Evolutionary conservation across 35 echinoderm and acorn worm genomes (phyloP).

Genomic region (Hemicentrotus pulcherrimus): DNA sequence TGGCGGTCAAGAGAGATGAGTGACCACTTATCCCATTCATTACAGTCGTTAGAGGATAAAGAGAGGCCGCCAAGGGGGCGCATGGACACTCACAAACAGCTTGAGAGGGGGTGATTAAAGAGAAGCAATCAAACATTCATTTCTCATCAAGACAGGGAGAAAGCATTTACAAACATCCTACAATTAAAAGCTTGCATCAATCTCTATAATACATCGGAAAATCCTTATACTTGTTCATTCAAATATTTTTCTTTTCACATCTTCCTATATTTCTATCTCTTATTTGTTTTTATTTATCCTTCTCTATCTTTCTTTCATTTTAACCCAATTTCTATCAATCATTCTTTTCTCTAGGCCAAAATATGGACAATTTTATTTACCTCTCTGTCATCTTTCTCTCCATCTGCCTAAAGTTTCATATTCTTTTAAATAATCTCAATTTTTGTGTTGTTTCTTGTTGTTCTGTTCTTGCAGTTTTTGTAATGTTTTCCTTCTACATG

Average conservation of each 20-base stretch:
- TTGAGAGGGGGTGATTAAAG: background rate
- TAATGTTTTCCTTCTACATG: background rate
- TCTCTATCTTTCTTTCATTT: background rate
- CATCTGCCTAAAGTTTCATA: background rate
- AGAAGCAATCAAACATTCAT: background rate
- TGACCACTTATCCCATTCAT: constrained; percentile 11
- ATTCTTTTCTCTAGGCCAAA: background rate
- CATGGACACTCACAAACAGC: background rate
- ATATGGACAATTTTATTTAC: background rate
- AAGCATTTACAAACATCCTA: background rate
- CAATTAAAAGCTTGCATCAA: background rate
- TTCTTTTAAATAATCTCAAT: background rate
- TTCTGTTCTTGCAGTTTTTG: background rate
- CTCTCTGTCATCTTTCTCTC: background rate
- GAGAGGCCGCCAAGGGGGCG: background rate
- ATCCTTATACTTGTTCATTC: background rate
- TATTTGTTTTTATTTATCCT: background rate
- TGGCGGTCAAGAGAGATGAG: background rate
- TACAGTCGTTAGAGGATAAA: background rate
- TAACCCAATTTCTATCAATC: background rate
- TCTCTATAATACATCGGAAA: background rate
- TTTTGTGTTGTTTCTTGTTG: background rate
- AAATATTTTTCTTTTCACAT: background rate
- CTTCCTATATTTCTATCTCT: background rate
- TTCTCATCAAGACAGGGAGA: background rate